These are phyloP conservation scores for Ectropis crepuscularia DNA, from an alignment of 2,888 invertebrate species.

Conservation along the genomic window DNA sequence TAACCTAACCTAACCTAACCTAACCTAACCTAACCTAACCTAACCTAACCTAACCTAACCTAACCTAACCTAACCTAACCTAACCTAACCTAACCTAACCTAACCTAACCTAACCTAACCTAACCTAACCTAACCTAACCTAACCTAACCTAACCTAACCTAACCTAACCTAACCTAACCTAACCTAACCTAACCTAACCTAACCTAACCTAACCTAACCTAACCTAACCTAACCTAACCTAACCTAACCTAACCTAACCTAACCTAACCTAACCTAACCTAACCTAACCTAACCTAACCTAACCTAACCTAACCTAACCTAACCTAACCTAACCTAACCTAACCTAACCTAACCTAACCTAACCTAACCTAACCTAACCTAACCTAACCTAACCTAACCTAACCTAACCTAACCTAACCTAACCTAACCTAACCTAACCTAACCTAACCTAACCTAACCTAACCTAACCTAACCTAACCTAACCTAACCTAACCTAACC, in stretches of 20 bases:
- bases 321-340: slow-evolving; percentile 1
- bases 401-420: slow-evolving; percentile 1
- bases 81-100: slow-evolving; percentile 1
- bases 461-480: slow-evolving; percentile 1
- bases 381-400: slow-evolving; percentile 1
- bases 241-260: slow-evolving; percentile 1
- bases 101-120: slow-evolving; percentile 1
- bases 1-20: slow-evolving; percentile 1
- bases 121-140: slow-evolving; percentile 1
- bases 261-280: slow-evolving; percentile 1
- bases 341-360: slow-evolving; percentile 1
- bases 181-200: slow-evolving; percentile 1
- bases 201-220: slow-evolving; percentile 1
- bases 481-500: slow-evolving; percentile 1
- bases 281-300: slow-evolving; percentile 1
- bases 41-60: slow-evolving; percentile 1
- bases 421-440: slow-evolving; percentile 1
- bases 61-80: slow-evolving; percentile 1
- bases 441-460: slow-evolving; percentile 1
- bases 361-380: slow-evolving; percentile 1
- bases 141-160: slow-evolving; percentile 1
- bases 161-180: slow-evolving; percentile 1
- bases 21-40: slow-evolving; percentile 1
- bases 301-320: slow-evolving; percentile 1
- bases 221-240: slow-evolving; percentile 1